Conservation (phyloP, 2,888 invertebrate genomes). For the Drosophila testacea region DNA sequence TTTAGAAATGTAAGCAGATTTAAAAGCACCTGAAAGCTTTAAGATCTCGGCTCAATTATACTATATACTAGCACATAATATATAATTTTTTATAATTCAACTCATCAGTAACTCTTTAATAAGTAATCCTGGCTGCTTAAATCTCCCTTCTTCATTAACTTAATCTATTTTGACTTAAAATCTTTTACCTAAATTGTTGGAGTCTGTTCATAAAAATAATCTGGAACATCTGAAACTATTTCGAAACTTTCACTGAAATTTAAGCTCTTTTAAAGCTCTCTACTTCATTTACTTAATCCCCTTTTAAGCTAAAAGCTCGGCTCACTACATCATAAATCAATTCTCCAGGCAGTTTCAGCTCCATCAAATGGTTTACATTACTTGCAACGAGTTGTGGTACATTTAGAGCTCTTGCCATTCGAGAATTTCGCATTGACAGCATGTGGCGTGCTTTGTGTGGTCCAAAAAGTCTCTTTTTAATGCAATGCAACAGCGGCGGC, state of each 20-base stretch:
- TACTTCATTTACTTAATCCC: background rate
- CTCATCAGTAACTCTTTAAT: background rate
- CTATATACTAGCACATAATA: background rate
- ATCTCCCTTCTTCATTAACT: background rate
- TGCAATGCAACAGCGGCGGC: conserved; percentile 34
- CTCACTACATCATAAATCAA: background rate
- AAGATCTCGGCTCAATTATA: background rate
- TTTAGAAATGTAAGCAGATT: background rate
- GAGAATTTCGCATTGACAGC: conserved; percentile 21
- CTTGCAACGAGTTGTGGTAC: conserved; percentile 7
- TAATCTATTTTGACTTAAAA: background rate
- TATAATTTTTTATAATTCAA: background rate
- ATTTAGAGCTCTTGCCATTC: conserved; percentile 2
- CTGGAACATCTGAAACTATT: too few relatives aligned
- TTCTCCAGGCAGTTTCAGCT: background rate
- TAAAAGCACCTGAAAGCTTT: background rate
- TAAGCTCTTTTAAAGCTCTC: too few relatives aligned
- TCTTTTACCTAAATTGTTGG: too few relatives aligned
- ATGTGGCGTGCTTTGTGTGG: conserved; percentile 14
- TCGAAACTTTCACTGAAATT: too few relatives aligned
- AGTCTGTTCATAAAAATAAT: too few relatives aligned
- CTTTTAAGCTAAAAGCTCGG: background rate
- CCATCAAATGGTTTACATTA: background rate
- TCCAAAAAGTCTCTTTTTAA: conserved; percentile 26
- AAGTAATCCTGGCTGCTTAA: background rate